Percentiles rank a stretch among this genome's conserved stretches.
These are phyloP conservation scores for Falco cherrug DNA, from an alignment of 2,797 vertebrate species.

Conservation along the genomic window DNA sequence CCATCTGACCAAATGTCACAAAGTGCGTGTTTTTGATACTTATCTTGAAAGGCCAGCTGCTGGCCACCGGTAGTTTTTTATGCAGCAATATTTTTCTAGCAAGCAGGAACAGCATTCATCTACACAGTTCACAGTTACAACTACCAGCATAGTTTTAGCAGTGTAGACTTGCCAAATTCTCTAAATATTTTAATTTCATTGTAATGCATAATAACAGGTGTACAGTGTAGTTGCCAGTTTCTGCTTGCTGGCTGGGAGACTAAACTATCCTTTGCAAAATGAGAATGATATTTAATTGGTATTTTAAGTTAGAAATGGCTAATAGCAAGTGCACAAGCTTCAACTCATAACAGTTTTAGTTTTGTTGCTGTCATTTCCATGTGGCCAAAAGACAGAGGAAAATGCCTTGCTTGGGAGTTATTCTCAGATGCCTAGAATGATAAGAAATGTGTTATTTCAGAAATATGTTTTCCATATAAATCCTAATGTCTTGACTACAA, in stretches of 20 bases:
- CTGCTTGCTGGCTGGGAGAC: slow-evolving; percentile 20
- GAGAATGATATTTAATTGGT: slow-evolving; percentile 54
- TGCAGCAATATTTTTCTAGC: slow-evolving; percentile 48
- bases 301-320: slow-evolving; percentile 19
- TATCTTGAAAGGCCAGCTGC: slow-evolving; percentile 75
- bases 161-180: slow-evolving; percentile 77
- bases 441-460: not conserved
- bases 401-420: not conserved
- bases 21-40: slow-evolving; percentile 68
- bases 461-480: not conserved
- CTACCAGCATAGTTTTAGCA: slow-evolving; percentile 65
- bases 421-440: not conserved
- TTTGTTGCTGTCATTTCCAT: not conserved
- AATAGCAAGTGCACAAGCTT: not conserved
- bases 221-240: slow-evolving; percentile 68
- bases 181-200: slow-evolving; percentile 80
- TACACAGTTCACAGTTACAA: slow-evolving; percentile 63
- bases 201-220: slow-evolving; percentile 80
- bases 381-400: not conserved
- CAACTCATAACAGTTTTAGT: not conserved
- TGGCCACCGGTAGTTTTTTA: slow-evolving; percentile 57
- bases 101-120: slow-evolving; percentile 53
- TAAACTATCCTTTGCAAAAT: slow-evolving; percentile 66
- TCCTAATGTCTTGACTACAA: not conserved
- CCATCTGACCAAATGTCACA: slow-evolving; percentile 65